Evolutionary conservation across 2,113 vertebrate species (phyloP).

Genomic region (Phocoena sinus): DNA sequence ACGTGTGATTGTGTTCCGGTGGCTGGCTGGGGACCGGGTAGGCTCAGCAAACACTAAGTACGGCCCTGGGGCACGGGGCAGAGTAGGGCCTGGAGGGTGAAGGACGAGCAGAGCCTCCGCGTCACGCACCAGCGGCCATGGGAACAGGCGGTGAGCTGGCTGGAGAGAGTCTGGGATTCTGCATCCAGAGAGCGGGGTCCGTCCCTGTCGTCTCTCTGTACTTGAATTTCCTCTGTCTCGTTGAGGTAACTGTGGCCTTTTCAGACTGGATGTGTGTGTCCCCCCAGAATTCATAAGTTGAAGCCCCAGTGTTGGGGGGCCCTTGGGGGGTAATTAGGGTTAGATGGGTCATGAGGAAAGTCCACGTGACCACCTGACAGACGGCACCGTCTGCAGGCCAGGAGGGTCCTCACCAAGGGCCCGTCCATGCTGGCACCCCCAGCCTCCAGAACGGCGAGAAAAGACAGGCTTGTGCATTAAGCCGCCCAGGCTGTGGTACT

Average conservation of each 20-base stretch:
- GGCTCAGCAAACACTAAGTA: neutral
- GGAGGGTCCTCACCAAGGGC: neutral
- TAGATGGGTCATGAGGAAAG: neutral
- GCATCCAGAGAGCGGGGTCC: neutral
- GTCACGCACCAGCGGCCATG: neutral
- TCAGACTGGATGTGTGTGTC: neutral
- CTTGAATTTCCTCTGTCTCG: neutral
- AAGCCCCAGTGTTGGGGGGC: neutral
- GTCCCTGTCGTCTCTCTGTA: neutral
- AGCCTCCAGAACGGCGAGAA: neutral
- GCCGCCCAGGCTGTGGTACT: neutral
- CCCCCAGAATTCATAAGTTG: neutral
- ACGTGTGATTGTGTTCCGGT: neutral
- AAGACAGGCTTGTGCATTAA: neutral
- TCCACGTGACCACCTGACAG: no score
- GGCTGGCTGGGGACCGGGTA: neutral
- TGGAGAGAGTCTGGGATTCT: neutral
- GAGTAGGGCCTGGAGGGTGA: neutral
- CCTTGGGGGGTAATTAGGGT: neutral
- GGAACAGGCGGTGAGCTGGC: neutral
- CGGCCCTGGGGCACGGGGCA: accelerated
- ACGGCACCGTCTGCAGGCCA: neutral
- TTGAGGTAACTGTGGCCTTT: neutral
- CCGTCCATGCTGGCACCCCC: neutral
- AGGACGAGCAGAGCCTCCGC: neutral